A percentile compares a stretch with the other conserved stretches of the same genome.
Conservation (phyloP, 2,797 vertebrate genomes). For the Rhyacichthys aspro region DNA sequence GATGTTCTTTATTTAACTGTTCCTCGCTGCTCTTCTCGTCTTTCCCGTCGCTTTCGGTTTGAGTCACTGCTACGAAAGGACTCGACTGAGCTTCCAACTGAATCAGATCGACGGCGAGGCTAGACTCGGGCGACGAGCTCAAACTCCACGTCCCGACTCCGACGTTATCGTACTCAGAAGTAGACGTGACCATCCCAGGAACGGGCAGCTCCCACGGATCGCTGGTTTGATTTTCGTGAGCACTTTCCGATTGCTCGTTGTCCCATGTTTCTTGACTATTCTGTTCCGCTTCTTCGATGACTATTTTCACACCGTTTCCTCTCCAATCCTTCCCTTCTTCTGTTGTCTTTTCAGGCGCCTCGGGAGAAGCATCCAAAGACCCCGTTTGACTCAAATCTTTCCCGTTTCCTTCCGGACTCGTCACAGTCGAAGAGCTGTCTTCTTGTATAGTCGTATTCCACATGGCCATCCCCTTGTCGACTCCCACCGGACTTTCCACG, state of each 20-base stretch:
- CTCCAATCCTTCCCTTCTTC: slow-evolving; percentile 18
- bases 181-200: slow-evolving; percentile 71
- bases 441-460: slow-evolving; percentile 85
- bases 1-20: slow-evolving; percentile 22
- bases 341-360: slow-evolving; percentile 23
- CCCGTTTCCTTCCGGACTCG: slow-evolving; percentile 64
- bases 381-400: slow-evolving; percentile 39
- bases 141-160: slow-evolving; percentile 62
- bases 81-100: slow-evolving; percentile 70
- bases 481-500: slow-evolving; percentile 66
- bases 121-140: slow-evolving; percentile 62
- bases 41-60: slow-evolving; percentile 13
- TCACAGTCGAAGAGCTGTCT: slow-evolving; percentile 65
- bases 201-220: slow-evolving; percentile 58
- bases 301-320: slow-evolving; percentile 67
- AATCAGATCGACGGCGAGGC: slow-evolving; percentile 53
- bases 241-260: slow-evolving; percentile 27
- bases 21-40: background rate
- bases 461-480: slow-evolving; percentile 81
- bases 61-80: slow-evolving; percentile 69
- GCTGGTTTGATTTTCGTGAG: slow-evolving; percentile 26
- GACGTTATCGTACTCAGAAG: slow-evolving; percentile 79
- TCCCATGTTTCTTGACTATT: slow-evolving; percentile 31
- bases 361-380: slow-evolving; percentile 44
- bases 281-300: slow-evolving; percentile 59